Evolutionary conservation across 23 tunicate genomes (phyloP).

Genomic region (Ascidia mentula): DNA sequence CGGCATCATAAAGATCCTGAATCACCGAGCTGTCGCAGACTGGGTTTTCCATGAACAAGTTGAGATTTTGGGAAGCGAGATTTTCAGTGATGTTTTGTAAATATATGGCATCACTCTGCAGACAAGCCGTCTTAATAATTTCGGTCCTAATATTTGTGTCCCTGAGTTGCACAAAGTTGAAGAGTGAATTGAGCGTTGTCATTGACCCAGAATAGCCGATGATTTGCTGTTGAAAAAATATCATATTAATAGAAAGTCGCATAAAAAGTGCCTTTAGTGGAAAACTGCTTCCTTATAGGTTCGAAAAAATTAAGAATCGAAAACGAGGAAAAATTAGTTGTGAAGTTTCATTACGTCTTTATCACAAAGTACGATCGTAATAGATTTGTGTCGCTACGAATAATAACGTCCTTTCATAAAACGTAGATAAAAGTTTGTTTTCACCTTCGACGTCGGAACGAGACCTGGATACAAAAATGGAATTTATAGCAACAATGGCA

Average conservation of each 20-base stretch:
- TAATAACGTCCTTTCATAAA: too few relatives aligned
- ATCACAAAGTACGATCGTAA: too few relatives aligned
- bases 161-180: not conserved
- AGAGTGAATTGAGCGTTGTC: not conserved
- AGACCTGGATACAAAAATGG: too few relatives aligned
- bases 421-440: too few relatives aligned
- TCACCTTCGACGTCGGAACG: too few relatives aligned
- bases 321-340: too few relatives aligned
- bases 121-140: not conserved
- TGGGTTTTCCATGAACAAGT: not conserved
- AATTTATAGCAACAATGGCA: too few relatives aligned
- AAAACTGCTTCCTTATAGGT: too few relatives aligned
- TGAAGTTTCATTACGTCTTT: too few relatives aligned
- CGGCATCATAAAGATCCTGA: not conserved
- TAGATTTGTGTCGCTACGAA: too few relatives aligned
- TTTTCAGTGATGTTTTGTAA: not conserved
- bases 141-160: not conserved
- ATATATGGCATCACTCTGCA: not conserved
- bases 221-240: not conserved
- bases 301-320: too few relatives aligned
- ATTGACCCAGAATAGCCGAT: not conserved
- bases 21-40: not conserved
- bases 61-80: not conserved
- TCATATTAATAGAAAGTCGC: not conserved
- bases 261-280: not conserved